Evolutionary conservation across 37 sponge, comb jelly and placozoan genomes (phyloP).

Genomic region (Dysidea cf. avara): DNA sequence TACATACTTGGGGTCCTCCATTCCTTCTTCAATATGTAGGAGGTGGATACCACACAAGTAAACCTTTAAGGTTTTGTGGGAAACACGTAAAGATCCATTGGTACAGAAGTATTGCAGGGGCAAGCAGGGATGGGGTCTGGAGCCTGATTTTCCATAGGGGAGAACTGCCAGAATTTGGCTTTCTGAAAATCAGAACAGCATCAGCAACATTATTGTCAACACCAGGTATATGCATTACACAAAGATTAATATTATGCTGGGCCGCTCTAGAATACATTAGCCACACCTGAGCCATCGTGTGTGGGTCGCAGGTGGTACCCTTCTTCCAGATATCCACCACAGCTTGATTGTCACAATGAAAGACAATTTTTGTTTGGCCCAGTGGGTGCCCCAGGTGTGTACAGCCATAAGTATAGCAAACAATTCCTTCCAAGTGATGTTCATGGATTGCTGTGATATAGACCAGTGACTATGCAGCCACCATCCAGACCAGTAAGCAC

Average conservation of each 20-base stretch:
- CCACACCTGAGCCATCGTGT: conserved; percentile 23
- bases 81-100: not conserved
- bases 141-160: conserved; percentile 3
- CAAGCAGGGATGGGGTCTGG: not conserved
- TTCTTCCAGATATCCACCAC: not conserved
- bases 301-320: not conserved
- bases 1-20: conserved; percentile 9
- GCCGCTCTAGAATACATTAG: conserved; percentile 11
- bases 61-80: conserved; percentile 2
- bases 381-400: conserved; percentile 22
- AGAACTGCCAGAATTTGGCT: not conserved
- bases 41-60: conserved; percentile 26
- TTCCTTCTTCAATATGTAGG: conserved; percentile 13
- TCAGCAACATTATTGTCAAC: conserved; percentile 29
- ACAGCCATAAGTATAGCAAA: conserved; percentile 16
- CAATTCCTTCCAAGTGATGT: conserved; percentile 3
- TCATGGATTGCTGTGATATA: not conserved
- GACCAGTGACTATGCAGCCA: conserved; percentile 40
- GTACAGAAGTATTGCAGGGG: not conserved
- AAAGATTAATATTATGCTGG: not conserved
- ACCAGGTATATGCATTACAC: conserved; percentile 11
- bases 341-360: conserved; percentile 41
- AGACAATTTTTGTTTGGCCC: not conserved
- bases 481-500: not conserved
- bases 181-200: conserved; percentile 25